Percentiles rank a stretch among this genome's conserved stretches.
phyloP scores from a whole-genome alignment of 1,140 invertebrate species.

The Zaprionus davidi region DNA sequence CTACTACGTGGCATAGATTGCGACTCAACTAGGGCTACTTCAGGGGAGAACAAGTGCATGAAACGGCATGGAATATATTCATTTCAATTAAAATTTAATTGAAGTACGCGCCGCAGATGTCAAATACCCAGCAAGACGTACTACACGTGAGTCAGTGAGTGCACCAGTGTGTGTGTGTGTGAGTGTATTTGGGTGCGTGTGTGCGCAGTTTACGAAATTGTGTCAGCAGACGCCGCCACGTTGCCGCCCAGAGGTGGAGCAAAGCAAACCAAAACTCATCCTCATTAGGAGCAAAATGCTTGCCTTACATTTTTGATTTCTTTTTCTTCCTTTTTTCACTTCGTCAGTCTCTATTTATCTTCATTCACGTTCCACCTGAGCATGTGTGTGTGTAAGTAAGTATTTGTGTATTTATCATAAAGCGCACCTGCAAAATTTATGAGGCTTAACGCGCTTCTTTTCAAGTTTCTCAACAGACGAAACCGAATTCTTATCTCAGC shows the following conservation, averaged over 20 bases:
- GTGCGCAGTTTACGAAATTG: conserved; percentile 55
- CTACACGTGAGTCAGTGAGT: not conserved
- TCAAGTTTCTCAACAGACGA: conserved; percentile 2
- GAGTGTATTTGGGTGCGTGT: conserved; percentile 13
- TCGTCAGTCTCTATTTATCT: conserved; percentile 43
- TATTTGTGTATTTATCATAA: conserved; percentile 33
- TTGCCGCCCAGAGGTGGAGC: conserved; percentile 1
- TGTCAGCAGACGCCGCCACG: conserved; percentile 69
- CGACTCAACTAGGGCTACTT: conserved; percentile 55
- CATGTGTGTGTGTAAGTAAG: not conserved
- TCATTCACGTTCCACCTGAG: conserved; percentile 30
- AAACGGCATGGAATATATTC: conserved; percentile 63
- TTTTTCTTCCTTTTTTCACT: conserved; percentile 32
- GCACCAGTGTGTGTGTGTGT: not conserved
- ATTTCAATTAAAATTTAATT: conserved; percentile 83
- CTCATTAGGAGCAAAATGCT: conserved; percentile 72
- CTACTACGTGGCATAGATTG: conserved; percentile 48
- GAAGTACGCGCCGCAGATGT: conserved; percentile 71
- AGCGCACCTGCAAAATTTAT: conserved; percentile 48
- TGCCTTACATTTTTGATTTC: conserved; percentile 40
- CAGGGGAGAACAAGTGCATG: conserved; percentile 31
- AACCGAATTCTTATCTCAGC: conserved; percentile 25
- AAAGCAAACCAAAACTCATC: conserved; percentile 30
- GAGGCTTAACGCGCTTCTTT: conserved; percentile 8
- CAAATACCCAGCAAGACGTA: conserved; percentile 34